phyloP scores from a whole-genome alignment of 2,888 invertebrate genomes.

The Rapana venosa region DNA sequence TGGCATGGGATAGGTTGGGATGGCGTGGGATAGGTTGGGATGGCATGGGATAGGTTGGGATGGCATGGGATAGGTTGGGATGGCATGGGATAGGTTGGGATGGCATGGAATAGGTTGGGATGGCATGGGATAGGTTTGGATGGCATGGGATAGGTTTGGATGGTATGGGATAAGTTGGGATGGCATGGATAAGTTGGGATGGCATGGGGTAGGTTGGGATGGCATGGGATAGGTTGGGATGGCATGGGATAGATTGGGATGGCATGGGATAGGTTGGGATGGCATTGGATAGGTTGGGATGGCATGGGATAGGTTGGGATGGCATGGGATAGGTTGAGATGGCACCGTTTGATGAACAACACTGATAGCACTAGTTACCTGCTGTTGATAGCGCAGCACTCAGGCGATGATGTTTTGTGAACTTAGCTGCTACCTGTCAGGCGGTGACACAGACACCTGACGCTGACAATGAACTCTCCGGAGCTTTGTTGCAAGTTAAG shows the following conservation, averaged over 20 bases:
- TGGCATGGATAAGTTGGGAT: too few species aligned
- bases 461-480: background rate
- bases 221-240: background rate
- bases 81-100: constrained; percentile 4
- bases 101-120: too few species aligned
- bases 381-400: background rate
- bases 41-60: too few species aligned
- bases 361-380: background rate
- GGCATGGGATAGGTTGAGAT: background rate
- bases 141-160: too few species aligned
- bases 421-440: background rate
- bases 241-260: too few species aligned
- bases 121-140: background rate
- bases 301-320: constrained; percentile 19
- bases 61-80: background rate
- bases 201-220: background rate
- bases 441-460: background rate
- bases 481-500: too few species aligned
- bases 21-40: background rate
- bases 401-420: background rate
- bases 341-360: background rate
- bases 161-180: background rate
- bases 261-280: background rate
- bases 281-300: background rate
- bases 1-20: too few species aligned